phyloP scores from a whole-genome alignment of 2,797 vertebrate genomes.

The Gymnocypris eckloni region DNA sequence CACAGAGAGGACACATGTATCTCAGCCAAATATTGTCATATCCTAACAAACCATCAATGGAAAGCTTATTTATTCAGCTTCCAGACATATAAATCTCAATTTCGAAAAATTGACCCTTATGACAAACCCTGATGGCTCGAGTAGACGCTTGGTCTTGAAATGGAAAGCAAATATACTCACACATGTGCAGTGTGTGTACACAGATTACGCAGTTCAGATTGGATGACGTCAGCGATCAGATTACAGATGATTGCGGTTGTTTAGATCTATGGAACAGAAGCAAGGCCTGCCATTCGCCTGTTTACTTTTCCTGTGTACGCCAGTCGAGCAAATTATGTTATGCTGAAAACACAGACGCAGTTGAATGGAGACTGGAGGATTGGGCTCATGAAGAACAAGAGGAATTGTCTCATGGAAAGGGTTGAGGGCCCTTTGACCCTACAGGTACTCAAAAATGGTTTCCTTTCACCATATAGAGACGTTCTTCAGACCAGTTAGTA shows the following conservation, averaged over 20 bases:
- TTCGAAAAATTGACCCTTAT: too few relatives aligned
- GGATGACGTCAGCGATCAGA: slow-evolving; percentile 24
- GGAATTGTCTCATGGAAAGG: not conserved
- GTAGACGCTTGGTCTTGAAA: not conserved
- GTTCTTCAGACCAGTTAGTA: not conserved
- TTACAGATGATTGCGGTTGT: slow-evolving; percentile 9
- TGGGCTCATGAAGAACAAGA: not conserved
- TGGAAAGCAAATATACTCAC: slow-evolving; percentile 22
- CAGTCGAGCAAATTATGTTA: not conserved
- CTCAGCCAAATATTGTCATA: too few relatives aligned
- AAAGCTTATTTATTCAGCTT: too few relatives aligned
- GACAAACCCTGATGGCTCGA: not conserved
- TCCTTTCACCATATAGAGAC: not conserved
- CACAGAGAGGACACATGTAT: not conserved
- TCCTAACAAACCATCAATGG: too few relatives aligned
- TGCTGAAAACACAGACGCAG: not conserved
- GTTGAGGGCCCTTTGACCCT: not conserved
- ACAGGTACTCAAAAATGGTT: not conserved
- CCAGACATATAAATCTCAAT: too few relatives aligned
- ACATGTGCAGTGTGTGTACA: slow-evolving; percentile 3
- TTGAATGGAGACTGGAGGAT: not conserved
- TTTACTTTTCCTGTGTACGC: not conserved
- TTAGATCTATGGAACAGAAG: slow-evolving; percentile 22
- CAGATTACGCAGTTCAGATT: slow-evolving; percentile 1
- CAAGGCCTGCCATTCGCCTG: not conserved